Base-by-base conservation (phyloP, 2,888 invertebrate species). In the Microdon myrmicae region DNA sequence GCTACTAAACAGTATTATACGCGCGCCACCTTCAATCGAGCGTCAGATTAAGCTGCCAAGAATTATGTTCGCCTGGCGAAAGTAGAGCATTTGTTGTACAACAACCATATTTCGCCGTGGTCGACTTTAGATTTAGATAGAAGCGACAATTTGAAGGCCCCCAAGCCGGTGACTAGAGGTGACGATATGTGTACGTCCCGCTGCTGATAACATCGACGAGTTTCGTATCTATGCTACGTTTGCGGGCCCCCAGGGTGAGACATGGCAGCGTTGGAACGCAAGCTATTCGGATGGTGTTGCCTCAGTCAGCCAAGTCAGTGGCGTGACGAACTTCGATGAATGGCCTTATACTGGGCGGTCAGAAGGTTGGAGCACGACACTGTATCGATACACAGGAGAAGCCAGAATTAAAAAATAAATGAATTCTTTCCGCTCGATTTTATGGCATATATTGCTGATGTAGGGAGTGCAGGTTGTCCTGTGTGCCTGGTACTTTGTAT, bases 81-180 rank as follows among this genome's bases (percentile, higher is more conserved):
- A 77, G 71, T 79, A 77, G 79, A 79, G 79, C 79, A 79, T 74
- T 78, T 77, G 73, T 77, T 76, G 74, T 78, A 78, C 74, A 75
- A 75, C 74, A 77, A 75, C 73, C 64, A 64, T 47, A 41, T 45
- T 56, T 47, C 31, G 37, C 45, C 67, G 67, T 54, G 51, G 51
- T 56, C 48, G n/a, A n/a, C n/a, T n/a, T n/a, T n/a, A n/a, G n/a
- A n/a, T n/a, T n/a, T n/a, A n/a, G n/a, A n/a, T n/a, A n/a, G n/a
- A n/a, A n/a, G n/a, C n/a, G n/a, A n/a, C n/a, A n/a, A n/a, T n/a
- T n/a, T n/a, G n/a, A n/a, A n/a, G n/a, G n/a, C n/a, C n/a, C n/a
- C n/a, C n/a, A n/a, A n/a, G n/a, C n/a, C n/a, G n/a, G n/a, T n/a
- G n/a, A n/a, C n/a, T n/a, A n/a, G n/a, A n/a, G n/a, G n/a, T n/a